Conservation (phyloP, 2,888 invertebrate genomes). For the Lithophane ornitopus region DNA sequence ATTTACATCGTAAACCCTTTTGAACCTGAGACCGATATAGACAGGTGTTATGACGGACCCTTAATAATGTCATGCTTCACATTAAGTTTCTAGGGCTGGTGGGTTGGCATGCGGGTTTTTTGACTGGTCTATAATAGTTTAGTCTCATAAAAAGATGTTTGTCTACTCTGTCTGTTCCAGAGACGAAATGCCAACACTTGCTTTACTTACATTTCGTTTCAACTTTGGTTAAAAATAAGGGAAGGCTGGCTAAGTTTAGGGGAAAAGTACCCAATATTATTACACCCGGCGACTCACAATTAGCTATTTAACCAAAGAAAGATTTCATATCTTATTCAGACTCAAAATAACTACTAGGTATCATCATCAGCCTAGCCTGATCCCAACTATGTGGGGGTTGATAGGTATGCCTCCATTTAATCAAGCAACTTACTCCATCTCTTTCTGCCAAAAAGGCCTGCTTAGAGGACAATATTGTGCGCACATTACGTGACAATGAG, state of each 20-base stretch:
- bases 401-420: slow-evolving; percentile 10
- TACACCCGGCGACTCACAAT: background rate
- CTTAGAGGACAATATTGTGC: slow-evolving; percentile 54
- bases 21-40: background rate
- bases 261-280: background rate
- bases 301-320: background rate
- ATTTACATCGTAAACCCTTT: slow-evolving; percentile 23
- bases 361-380: background rate
- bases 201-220: background rate
- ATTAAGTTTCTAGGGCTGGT: background rate
- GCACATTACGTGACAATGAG: slow-evolving; percentile 67
- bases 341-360: background rate
- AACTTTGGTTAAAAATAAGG: background rate
- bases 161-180: background rate
- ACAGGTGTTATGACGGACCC: background rate
- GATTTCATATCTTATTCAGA: background rate
- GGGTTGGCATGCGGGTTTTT: background rate
- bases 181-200: background rate
- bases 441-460: slow-evolving; percentile 28
- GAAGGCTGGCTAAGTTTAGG: too few relatives aligned
- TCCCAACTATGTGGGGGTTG: background rate
- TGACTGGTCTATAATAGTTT: background rate
- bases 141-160: background rate
- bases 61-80: background rate
- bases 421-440: slow-evolving; percentile 31